Base-by-base conservation (phyloP, 2,113 vertebrate species). In the Ictalurus punctatus region DNA sequence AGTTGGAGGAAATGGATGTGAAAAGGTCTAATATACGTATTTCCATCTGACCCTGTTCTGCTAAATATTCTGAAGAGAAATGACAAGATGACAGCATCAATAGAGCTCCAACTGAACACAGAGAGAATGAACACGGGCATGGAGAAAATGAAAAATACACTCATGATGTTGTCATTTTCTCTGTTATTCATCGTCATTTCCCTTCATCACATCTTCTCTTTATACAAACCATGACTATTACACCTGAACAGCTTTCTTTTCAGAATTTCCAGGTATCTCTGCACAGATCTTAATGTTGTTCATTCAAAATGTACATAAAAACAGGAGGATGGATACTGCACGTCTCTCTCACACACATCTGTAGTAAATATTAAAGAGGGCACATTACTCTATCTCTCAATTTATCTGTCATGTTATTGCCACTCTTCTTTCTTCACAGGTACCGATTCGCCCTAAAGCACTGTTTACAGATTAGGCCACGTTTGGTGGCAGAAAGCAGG, bases 381-480 rank as follows among this genome's bases (percentile, higher is more conserved):
- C 81, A 87, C 86, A 84, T 56, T 16, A 44, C 19, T 40, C 63
- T 82, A 54, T 76, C 63, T 54, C 10, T 27, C 84, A 58, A 56
- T 54, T 88, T n/a, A 73, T 52, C 12, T 74, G 86, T 7, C 69
- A 25, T 82, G 56, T 82, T 85, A 7, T 81, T 34, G 6, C 69
- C 84, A 81, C 25, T 54, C 27, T 27, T 34, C 19, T 58, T 19
- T 37, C 69, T 86, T 71, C 48, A 40, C 9, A 69, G n/a, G 63
- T 76, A n/a, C 76, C 13, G 19, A 78, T 58, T 87, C 25, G 34
- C 85, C 23, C 13, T 54, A 34, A 56, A 48, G 82, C 78, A 59
- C 73, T 83, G 73, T 82, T 78, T 65, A 86, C 67, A 82, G 90
- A 84, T 90, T 90, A 88, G 56, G 80, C 30, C 69, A 16, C 34